Conservation (phyloP, 2,797 vertebrate genomes). For the Threskiornis aethiopicus region DNA sequence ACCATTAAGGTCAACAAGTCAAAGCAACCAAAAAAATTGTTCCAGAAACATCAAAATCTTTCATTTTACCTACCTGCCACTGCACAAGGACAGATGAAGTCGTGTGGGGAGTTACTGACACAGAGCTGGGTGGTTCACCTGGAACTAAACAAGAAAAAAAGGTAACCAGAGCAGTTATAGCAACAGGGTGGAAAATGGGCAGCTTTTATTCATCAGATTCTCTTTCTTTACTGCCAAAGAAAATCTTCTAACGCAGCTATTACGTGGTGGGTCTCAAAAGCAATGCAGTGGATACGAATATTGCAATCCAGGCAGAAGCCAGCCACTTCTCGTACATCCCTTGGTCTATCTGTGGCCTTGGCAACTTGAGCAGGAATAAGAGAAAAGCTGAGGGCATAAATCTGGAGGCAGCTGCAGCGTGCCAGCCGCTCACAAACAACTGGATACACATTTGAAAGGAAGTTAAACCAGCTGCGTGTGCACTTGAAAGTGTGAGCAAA, state of each 20-base stretch:
- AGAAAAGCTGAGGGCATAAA: neutral
- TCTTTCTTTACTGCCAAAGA: neutral
- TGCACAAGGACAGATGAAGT: conserved; percentile 94
- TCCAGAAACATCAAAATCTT: neutral
- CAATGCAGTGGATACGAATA: accelerated
- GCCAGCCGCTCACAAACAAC: neutral
- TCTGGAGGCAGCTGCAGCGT: neutral
- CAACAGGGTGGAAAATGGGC: neutral
- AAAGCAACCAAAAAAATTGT: neutral
- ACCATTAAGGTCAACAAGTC: neutral
- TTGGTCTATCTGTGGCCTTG: neutral
- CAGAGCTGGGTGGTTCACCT: conserved; percentile 86
- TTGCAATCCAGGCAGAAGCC: neutral
- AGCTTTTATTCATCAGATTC: neutral
- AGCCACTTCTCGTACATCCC: neutral
- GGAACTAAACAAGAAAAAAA: conserved; percentile 80
- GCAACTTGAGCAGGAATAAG: neutral
- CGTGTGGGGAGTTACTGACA: conserved; percentile 88
- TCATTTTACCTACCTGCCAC: conserved; percentile 87
- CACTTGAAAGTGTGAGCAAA: neutral
- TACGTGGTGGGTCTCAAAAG: neutral
- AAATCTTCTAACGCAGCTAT: neutral
- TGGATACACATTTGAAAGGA: neutral
- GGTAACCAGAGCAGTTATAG: neutral
- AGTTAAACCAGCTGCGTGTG: accelerated